These are phyloP conservation scores for Aporophyla nigra DNA, from an alignment of 2,888 invertebrate genomes.

Conservation along the genomic window DNA sequence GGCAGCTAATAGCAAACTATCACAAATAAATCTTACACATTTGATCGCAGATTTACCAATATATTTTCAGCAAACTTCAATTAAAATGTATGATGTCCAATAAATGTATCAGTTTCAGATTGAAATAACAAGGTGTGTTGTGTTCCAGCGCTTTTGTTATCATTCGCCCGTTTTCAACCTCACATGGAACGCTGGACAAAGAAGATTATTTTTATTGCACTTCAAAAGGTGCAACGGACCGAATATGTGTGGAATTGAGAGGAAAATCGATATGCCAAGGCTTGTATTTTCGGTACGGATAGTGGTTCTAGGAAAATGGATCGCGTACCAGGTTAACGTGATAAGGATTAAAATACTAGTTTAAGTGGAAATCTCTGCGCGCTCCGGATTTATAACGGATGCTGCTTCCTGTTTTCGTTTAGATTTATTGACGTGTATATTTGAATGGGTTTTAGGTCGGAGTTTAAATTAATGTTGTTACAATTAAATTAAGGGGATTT, in stretches of 20 bases:
- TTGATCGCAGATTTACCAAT: slow-evolving; percentile 38
- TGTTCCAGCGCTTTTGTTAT: slow-evolving; percentile 78
- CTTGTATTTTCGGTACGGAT: slow-evolving; percentile 66
- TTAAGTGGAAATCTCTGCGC: slow-evolving; percentile 19
- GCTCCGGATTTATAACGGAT: slow-evolving; percentile 30
- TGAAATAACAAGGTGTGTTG: slow-evolving; percentile 80
- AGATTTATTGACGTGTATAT: slow-evolving; percentile 27
- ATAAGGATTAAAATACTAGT: slow-evolving; percentile 44
- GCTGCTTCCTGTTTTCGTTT: slow-evolving; percentile 20
- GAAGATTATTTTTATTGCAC: slow-evolving; percentile 90
- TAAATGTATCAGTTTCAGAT: slow-evolving; percentile 77
- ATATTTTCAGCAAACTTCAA: slow-evolving; percentile 63
- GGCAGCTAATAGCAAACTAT: slow-evolving; percentile 1
- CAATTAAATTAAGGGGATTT: background rate
- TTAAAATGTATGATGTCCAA: slow-evolving; percentile 74
- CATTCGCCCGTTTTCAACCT: slow-evolving; percentile 77
- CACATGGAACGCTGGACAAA: slow-evolving; percentile 83
- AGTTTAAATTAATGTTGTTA: slow-evolving; percentile 5
- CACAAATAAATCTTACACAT: slow-evolving; percentile 43
- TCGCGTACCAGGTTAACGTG: slow-evolving; percentile 44
- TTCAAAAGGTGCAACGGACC: slow-evolving; percentile 86
- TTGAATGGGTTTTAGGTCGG: slow-evolving; percentile 4
- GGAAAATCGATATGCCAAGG: slow-evolving; percentile 78
- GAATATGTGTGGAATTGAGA: slow-evolving; percentile 85
- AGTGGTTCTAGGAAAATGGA: slow-evolving; percentile 65